A percentile compares a stretch with the other conserved stretches of the same genome.
Evolutionary conservation across 2,888 invertebrate genomes (phyloP).

Genomic region (Ramazzottius varieornatus): DNA sequence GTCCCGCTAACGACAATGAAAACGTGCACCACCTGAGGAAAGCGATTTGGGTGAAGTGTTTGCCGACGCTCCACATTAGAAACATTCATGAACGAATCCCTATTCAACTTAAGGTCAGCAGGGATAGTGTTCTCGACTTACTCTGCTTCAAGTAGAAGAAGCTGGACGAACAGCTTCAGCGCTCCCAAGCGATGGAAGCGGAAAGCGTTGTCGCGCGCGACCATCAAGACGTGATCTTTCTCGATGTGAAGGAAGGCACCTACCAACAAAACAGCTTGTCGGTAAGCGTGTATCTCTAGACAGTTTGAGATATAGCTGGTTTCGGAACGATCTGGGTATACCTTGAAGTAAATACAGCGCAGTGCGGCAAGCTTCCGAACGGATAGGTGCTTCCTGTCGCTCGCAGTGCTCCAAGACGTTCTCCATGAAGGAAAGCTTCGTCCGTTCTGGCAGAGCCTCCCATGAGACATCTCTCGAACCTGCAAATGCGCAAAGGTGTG

Average conservation of each 20-base stretch:
- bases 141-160: slow-evolving; percentile 81
- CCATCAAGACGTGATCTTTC: slow-evolving; percentile 9
- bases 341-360: slow-evolving; percentile 74
- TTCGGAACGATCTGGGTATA: slow-evolving; percentile 13
- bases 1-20: too few relatives aligned
- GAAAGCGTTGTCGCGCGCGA: slow-evolving; percentile 51
- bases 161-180: slow-evolving; percentile 63
- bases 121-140: too few relatives aligned
- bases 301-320: too few relatives aligned
- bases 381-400: slow-evolving; percentile 46
- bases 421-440: slow-evolving; percentile 46
- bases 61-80: too few relatives aligned
- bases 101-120: too few relatives aligned
- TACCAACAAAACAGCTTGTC: slow-evolving; percentile 6
- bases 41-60: too few relatives aligned
- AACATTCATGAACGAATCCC: too few relatives aligned
- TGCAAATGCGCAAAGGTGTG: background rate
- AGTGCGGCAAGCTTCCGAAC: slow-evolving; percentile 70
- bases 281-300: background rate
- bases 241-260: slow-evolving; percentile 13
- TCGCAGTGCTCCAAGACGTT: slow-evolving; percentile 72
- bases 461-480: slow-evolving; percentile 1
- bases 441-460: background rate
- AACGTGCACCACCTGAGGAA: background rate
- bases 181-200: slow-evolving; percentile 64